Conservation (phyloP, 92 coral and sea anemone genomes). For the Umimayanthus chanpuru region DNA sequence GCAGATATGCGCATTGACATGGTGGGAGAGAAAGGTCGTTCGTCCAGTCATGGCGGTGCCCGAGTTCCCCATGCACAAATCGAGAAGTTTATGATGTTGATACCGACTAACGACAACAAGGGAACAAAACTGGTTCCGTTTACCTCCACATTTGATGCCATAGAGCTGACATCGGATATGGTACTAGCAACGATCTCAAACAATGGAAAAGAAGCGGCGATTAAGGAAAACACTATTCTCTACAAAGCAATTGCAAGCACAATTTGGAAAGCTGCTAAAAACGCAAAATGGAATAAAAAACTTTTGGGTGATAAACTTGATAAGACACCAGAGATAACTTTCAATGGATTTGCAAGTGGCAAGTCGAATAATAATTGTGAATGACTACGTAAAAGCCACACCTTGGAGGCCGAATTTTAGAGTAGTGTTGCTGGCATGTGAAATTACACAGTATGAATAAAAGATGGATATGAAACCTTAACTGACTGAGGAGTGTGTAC, state of each 20-base stretch:
- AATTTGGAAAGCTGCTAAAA: background rate
- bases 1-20: slow-evolving; percentile 39
- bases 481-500: too few relatives aligned
- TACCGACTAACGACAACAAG: too few relatives aligned
- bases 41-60: background rate
- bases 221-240: background rate
- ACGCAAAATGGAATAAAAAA: background rate
- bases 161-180: slow-evolving; percentile 4
- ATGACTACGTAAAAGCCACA: too few relatives aligned
- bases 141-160: background rate
- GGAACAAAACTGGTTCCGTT: background rate
- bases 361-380: too few relatives aligned
- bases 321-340: background rate
- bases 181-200: background rate
- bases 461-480: too few relatives aligned
- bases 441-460: too few relatives aligned
- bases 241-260: background rate
- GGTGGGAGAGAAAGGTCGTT: background rate
- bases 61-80: slow-evolving; percentile 24
- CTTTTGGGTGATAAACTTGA: background rate
- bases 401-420: background rate
- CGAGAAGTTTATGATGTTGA: background rate
- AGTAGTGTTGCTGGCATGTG: background rate
- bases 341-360: background rate
- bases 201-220: background rate